Percentiles rank a stretch among this genome's conserved stretches.
These are phyloP conservation scores for Helogale parvula DNA, from an alignment of 2,113 vertebrate species.

Conservation along the genomic window DNA sequence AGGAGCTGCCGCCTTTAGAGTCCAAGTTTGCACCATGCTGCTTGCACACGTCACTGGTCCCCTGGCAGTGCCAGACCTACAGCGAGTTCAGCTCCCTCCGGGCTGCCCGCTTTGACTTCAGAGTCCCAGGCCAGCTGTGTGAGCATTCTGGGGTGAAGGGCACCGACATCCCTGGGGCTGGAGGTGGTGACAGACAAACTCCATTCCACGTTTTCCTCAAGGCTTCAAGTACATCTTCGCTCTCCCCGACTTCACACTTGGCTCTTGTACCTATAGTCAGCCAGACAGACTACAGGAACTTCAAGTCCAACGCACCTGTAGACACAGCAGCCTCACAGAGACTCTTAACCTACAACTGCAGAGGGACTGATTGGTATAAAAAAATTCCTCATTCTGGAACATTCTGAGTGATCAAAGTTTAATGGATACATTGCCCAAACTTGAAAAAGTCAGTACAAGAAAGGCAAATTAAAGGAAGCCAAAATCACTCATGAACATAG, in stretches of 20 bases:
- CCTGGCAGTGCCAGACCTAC: no score
- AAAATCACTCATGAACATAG: background rate
- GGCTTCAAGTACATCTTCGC: background rate
- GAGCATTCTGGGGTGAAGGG: background rate
- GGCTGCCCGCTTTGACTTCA: background rate
- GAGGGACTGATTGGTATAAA: background rate
- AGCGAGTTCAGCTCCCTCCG: background rate
- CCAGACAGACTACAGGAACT: background rate
- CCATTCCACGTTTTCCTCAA: accelerated
- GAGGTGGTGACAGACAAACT: background rate
- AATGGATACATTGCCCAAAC: background rate
- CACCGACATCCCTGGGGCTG: background rate
- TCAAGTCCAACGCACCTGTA: background rate
- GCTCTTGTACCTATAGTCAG: background rate
- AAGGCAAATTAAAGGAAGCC: background rate
- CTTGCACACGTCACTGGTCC: background rate
- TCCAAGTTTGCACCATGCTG: background rate
- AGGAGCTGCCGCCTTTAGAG: background rate
- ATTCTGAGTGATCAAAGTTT: background rate
- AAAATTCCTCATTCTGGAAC: background rate
- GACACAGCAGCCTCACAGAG: background rate
- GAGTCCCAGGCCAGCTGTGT: background rate
- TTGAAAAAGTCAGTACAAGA: background rate
- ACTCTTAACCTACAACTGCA: background rate
- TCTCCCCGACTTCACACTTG: background rate